Percentiles rank a stretch among this genome's conserved stretches.
Conservation (phyloP, 2,113 vertebrate species). For the Caracal caracal region DNA sequence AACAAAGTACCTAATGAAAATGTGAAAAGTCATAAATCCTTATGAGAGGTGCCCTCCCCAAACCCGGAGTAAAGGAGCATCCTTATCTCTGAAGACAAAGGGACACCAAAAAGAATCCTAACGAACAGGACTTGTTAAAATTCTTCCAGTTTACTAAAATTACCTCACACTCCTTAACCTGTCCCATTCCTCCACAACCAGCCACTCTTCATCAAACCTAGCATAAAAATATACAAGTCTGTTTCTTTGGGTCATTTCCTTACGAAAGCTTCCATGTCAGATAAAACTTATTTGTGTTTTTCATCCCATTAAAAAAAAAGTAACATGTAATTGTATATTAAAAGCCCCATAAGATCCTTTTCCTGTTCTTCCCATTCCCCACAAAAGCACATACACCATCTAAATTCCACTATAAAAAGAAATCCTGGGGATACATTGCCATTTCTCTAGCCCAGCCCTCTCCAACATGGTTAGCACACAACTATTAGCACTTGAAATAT, state of each 20-base stretch:
- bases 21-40: background rate
- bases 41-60: background rate
- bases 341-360: background rate
- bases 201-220: background rate
- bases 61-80: background rate
- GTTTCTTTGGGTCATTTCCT: background rate
- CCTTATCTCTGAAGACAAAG: background rate
- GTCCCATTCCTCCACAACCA: background rate
- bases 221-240: background rate
- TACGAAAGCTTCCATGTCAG: background rate
- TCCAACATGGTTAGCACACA: background rate
- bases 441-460: background rate
- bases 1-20: background rate
- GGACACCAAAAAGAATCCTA: background rate
- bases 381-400: background rate
- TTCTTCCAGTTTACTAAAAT: background rate
- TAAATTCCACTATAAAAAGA: constrained; percentile 12
- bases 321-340: constrained; percentile 30
- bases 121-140: background rate
- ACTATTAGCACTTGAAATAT: background rate
- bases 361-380: background rate
- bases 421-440: background rate
- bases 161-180: background rate
- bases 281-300: background rate
- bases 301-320: background rate